Base-by-base conservation (phyloP, 1,140 invertebrate species). In the Laodelphax striatellus region DNA sequence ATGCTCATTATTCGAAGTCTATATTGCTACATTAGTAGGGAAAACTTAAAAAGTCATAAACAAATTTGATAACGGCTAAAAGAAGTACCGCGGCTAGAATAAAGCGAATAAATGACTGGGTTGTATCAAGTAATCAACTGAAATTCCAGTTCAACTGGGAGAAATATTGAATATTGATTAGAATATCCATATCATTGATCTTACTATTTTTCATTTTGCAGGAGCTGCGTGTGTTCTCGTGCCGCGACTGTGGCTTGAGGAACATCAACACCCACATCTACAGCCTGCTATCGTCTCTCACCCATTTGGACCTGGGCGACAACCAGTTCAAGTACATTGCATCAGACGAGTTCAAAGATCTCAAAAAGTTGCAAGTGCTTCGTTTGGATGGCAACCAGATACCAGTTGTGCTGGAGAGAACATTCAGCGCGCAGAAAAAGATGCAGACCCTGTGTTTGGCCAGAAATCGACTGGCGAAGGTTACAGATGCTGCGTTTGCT, bases 271-370 rank as follows among this genome's bases (percentile, higher is more conserved):
- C 83, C 9, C 82, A 85, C 68, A 79, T 88, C 64, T 90, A 86
- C 73, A 82, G 85, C 70, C 76, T 87, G 62, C 78, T 86, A 61
- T 77, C 83, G 60, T 80, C 80, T 65, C 71, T 88, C 58, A 79
- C 79, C 63, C 78, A 82, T 65, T 73, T 92, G 57, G 87, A 90
- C 73, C 76, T 92, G 64, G 84, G 86, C 43, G 76, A 87, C 67
- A 92, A 92, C 68, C 71, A 80, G 63, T 85, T 92, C 65, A 85
- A 86, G 71, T 87, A 87, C 72, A 72, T 92, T 52, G 80, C 81
- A 62, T 74, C 82, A 17, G 87, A 89, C 66, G 84, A 86, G 67
- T 87, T 88, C 66, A 77, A 77, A 60, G 82, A 84, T 68, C 74
- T 88, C 58, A 81, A 80, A 66, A 79, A 79, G 61, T 72, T 92